Evolutionary conservation across 2,888 invertebrate genomes (phyloP).

Genomic region (Allolobophora icterica): DNA sequence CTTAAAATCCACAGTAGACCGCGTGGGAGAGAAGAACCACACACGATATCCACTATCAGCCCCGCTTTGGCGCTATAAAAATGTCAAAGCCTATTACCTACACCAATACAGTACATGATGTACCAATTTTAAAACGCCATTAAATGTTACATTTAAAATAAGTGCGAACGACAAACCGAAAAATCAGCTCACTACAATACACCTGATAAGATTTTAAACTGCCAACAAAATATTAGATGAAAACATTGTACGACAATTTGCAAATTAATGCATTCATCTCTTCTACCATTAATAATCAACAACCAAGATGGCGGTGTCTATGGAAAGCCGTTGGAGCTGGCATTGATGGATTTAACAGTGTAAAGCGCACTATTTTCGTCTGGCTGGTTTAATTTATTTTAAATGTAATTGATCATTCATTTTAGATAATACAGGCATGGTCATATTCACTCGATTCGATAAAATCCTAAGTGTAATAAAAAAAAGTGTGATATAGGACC

Average conservation of each 20-base stretch:
- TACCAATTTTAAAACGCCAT: background rate
- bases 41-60: background rate
- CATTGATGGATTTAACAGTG: background rate
- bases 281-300: conserved; percentile 23
- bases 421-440: too few species aligned
- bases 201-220: background rate
- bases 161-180: conserved; percentile 4
- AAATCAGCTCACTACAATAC: background rate
- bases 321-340: background rate
- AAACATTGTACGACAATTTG: background rate
- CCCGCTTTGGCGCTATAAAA: background rate
- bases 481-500: too few species aligned
- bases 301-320: conserved; percentile 19
- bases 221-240: background rate
- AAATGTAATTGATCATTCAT: too few species aligned
- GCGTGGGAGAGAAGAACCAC: background rate
- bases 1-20: background rate
- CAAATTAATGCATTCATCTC: conserved; percentile 20
- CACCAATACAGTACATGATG: background rate
- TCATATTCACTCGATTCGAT: too few species aligned
- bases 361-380: too few species aligned
- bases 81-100: background rate
- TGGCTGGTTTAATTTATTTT: too few species aligned
- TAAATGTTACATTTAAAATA: background rate
- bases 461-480: too few species aligned